Conservation (phyloP, 2,113 vertebrate species). For the Colius striatus region DNA sequence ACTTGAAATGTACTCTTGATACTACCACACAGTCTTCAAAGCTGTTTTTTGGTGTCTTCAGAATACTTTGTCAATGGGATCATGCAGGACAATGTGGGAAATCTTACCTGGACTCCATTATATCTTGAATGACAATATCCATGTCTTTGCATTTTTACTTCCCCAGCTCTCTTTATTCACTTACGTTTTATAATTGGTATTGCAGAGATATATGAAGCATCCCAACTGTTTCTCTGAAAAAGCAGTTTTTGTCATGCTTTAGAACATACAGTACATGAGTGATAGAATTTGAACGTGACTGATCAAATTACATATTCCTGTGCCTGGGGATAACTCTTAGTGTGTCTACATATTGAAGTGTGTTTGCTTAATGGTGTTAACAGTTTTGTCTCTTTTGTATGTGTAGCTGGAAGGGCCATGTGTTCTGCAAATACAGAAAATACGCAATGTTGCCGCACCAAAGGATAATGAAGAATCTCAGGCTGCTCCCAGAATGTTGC, state of each 20-base stretch:
- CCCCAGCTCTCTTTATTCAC: neutral
- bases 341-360: neutral
- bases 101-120: neutral
- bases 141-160: neutral
- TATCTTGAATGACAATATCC: neutral
- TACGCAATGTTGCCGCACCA: constrained; percentile 91
- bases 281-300: neutral
- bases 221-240: neutral
- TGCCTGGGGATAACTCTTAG: neutral
- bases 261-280: neutral
- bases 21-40: neutral
- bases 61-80: neutral
- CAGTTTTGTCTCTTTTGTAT: constrained; percentile 52
- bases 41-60: neutral
- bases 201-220: neutral
- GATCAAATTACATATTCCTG: neutral
- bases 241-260: neutral
- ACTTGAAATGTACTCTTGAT: neutral
- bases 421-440: constrained; percentile 95
- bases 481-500: constrained; percentile 92
- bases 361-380: neutral
- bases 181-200: neutral
- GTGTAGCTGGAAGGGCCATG: constrained; percentile 91
- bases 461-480: constrained; percentile 96
- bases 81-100: neutral